Percentiles rank a stretch among this genome's conserved stretches.
Evolutionary conservation across 2,113 vertebrate genomes (phyloP).

Genomic region (Myrmecobius fasciatus): DNA sequence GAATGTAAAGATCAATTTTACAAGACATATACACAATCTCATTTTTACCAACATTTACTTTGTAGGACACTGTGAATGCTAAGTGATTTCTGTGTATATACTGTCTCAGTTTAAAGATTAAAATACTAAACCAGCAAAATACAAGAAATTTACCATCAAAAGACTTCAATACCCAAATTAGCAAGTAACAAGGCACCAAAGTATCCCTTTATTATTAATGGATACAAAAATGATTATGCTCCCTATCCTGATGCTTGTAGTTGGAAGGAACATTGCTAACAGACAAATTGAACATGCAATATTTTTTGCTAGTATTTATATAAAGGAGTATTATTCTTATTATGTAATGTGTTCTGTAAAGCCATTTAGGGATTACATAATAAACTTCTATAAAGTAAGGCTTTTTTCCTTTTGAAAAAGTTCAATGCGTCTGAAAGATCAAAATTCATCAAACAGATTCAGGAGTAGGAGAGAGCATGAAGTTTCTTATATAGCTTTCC

Average conservation of each 20-base stretch:
- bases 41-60: constrained; percentile 53
- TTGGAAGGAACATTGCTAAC: constrained; percentile 34
- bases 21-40: constrained; percentile 69
- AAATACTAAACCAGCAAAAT: constrained; percentile 58
- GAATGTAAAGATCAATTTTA: constrained; percentile 62
- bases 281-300: constrained; percentile 48
- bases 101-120: constrained; percentile 30
- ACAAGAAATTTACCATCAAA: constrained; percentile 59
- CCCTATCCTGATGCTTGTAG: constrained; percentile 48
- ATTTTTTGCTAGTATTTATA: constrained; percentile 50
- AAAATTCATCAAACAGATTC: constrained; percentile 32
- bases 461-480: constrained; percentile 18
- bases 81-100: constrained; percentile 28
- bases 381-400: constrained; percentile 56
- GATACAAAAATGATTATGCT: constrained; percentile 71
- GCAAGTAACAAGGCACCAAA: constrained; percentile 80
- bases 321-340: constrained; percentile 59
- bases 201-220: constrained; percentile 66
- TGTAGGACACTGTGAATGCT: constrained; percentile 46
- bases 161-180: constrained; percentile 65
- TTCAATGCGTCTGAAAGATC: constrained; percentile 13
- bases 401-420: constrained; percentile 47
- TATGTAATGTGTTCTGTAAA: constrained; percentile 56
- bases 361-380: constrained; percentile 29
- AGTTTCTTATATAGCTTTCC: constrained; percentile 29